Evolutionary conservation across 2,888 invertebrate genomes (phyloP).

Genomic region (Drosophila demipolita): DNA sequence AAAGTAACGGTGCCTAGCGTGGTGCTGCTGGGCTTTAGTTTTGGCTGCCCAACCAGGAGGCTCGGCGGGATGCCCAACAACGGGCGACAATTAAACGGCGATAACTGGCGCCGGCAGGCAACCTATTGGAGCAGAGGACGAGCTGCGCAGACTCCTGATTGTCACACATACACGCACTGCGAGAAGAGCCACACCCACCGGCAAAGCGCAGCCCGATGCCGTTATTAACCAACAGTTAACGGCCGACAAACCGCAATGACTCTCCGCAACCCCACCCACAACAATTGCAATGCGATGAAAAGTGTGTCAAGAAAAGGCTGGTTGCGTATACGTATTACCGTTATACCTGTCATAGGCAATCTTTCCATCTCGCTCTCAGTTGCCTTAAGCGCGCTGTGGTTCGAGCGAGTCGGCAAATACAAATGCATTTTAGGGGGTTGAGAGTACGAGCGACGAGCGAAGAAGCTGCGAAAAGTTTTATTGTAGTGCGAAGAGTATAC

Average conservation of each 20-base stretch:
- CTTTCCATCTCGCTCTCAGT: conserved; percentile 45
- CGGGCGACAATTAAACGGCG: conserved; percentile 65
- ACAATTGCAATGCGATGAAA: conserved; percentile 35
- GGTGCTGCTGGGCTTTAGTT: conserved; percentile 14
- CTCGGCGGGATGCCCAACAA: conserved; percentile 55
- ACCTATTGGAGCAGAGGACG: conserved; percentile 72
- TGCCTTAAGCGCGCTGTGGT: conserved; percentile 4
- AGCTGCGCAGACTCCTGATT: conserved; percentile 81
- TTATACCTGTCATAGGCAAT: conserved; percentile 69
- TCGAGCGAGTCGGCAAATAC: conserved; percentile 41
- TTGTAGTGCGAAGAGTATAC: conserved; percentile 47
- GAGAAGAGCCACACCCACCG: conserved; percentile 79
- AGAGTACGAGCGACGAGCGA: conserved; percentile 38
- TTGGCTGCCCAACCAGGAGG: conserved; percentile 68
- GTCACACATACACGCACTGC: not conserved
- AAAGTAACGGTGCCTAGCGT: conserved; percentile 15
- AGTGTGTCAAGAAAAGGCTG: conserved; percentile 64
- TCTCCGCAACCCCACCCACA: not conserved
- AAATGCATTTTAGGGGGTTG: conserved; percentile 63
- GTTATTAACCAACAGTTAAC: conserved; percentile 70
- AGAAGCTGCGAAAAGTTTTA: conserved; percentile 54
- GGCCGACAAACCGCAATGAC: conserved; percentile 40
- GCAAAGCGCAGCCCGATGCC: conserved; percentile 15
- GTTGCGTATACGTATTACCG: conserved; percentile 37
- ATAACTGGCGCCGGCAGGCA: conserved; percentile 53